Base-by-base conservation (phyloP, 1,140 invertebrate genomes). In the Drosophila tropicalis region DNA sequence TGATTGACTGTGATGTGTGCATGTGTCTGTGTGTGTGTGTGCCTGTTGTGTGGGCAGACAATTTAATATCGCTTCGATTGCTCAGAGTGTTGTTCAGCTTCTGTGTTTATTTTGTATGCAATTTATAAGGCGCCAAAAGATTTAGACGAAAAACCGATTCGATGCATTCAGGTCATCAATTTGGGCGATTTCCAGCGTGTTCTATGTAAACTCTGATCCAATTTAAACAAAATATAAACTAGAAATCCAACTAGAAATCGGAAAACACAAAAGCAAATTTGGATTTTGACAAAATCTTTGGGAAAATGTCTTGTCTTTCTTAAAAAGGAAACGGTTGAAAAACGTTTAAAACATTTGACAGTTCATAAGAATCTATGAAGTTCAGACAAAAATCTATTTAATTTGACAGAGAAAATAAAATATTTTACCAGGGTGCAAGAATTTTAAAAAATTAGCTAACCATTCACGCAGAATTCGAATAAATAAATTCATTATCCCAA, bases 81-180 rank as follows among this genome's bases (percentile, higher is more conserved):
- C 17, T 12, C 9, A 19, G 29, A 57, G n/a, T 57, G 9, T 36
- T 57, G 22, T n/a, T 22, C n/a, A 17, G 44, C 17, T 19, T 32
- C 22, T 70, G 55, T 71, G 67, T 82, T 64, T 79, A 67, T 71
- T 73, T 76, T 70, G 29, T 71, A 57, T 76, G 67, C 71, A 70
- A 68, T 82, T 83, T 76, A 67, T 67, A 62, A 74, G 83, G 83
- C 84, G 83, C 79, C 79, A 89, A 87, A 71, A 79, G 72, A 79
- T 82, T 69, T 71, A 66, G 62, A 74, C 57, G 54, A 68, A 67
- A 70, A 57, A 22, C 29, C 61, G 40, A 47, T 62, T 32, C 63
- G 54, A 79, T 83, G 65, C 44, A 68, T 76, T 60, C 51, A 25
- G 39, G 56, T 67, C 67, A 44, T 58, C 65, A 83, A 68, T 57